Conservation (phyloP, 2,113 vertebrate genomes). For the Barnardius zonarius region DNA sequence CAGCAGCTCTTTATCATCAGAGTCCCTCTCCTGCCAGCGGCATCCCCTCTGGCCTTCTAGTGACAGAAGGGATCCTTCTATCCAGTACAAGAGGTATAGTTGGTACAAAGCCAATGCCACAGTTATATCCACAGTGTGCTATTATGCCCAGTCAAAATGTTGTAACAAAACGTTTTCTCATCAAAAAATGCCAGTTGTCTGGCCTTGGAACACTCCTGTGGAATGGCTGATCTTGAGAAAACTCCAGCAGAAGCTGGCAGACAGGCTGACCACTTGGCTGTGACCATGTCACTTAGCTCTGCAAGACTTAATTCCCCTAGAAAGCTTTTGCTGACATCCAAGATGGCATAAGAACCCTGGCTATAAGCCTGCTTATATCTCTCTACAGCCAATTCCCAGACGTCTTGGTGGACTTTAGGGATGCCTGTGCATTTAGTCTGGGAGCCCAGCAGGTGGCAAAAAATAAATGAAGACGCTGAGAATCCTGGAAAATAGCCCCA, state of each 20-base stretch:
- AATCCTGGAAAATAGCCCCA: background rate
- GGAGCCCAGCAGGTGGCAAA: background rate
- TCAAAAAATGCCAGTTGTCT: background rate
- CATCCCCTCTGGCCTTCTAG: background rate
- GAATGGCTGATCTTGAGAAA: background rate
- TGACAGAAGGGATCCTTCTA: background rate
- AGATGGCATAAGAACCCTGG: background rate
- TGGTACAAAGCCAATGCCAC: background rate
- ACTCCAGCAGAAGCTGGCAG: background rate
- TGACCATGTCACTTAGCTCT: background rate
- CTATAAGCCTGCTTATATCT: background rate
- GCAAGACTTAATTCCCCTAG: background rate
- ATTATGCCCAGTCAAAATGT: background rate
- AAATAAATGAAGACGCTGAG: background rate
- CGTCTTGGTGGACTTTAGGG: background rate
- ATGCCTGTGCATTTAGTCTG: background rate
- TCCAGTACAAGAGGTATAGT: background rate
- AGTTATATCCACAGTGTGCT: background rate
- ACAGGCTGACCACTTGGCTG: background rate
- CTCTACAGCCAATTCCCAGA: background rate
- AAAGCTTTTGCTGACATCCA: background rate
- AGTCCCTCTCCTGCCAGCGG: background rate
- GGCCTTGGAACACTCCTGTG: background rate
- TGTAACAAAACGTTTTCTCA: background rate
- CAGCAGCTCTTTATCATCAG: background rate